These are phyloP conservation scores for Cololabis saira DNA, from an alignment of 2,113 vertebrate species.

Conservation along the genomic window DNA sequence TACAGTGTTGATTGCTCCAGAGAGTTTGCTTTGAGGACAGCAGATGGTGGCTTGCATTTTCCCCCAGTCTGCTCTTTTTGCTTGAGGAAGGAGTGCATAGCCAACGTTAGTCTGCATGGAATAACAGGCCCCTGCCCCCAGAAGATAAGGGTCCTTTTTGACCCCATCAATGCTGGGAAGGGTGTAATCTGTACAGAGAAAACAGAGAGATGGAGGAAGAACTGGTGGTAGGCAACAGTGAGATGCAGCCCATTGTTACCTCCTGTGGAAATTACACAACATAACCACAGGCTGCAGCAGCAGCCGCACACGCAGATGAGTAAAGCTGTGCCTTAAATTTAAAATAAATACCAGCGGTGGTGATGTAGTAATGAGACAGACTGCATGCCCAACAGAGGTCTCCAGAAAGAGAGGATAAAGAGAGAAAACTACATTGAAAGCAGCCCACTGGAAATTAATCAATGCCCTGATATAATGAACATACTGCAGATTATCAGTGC, in stretches of 20 bases:
- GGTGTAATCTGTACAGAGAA: slow-evolving; percentile 26
- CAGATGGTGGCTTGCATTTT: slow-evolving; percentile 35
- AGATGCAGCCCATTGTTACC: slow-evolving; percentile 43
- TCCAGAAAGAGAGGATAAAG: background rate
- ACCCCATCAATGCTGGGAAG: slow-evolving; percentile 45
- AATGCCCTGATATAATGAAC: no score
- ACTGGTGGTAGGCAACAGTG: slow-evolving; percentile 19
- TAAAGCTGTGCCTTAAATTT: no score
- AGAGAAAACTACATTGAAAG: background rate
- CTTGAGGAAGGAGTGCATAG: slow-evolving; percentile 19
- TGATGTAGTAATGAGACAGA: no score
- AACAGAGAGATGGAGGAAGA: background rate
- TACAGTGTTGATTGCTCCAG: slow-evolving; percentile 30
- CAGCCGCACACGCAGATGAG: slow-evolving; percentile 11
- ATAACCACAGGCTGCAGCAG: slow-evolving; percentile 36
- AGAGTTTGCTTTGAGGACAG: slow-evolving; percentile 34
- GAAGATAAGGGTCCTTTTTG: slow-evolving; percentile 50
- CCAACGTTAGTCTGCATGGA: slow-evolving; percentile 18
- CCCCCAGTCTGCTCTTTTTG: slow-evolving; percentile 8
- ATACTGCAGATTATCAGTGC: no score
- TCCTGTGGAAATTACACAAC: slow-evolving; percentile 49
- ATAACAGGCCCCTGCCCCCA: slow-evolving; percentile 41
- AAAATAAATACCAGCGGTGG: no score
- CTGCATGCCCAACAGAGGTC: background rate
- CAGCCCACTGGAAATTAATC: no score